Evolutionary conservation across 1,140 invertebrate genomes (phyloP), one percentile per base, ranked within the genome.

Genomic region (Propsilocerus akamusi): DNA sequence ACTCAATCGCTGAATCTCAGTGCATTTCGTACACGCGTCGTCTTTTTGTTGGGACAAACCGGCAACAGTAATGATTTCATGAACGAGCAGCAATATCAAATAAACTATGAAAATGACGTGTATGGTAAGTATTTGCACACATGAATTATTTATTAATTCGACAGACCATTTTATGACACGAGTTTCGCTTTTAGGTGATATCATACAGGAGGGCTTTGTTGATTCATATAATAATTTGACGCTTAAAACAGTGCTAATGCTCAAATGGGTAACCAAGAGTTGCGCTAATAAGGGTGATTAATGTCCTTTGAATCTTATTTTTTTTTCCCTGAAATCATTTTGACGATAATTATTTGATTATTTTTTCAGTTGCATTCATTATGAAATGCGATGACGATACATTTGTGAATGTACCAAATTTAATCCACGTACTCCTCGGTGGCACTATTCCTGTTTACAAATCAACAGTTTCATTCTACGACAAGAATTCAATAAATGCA

Each of bases 171-270:
- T 80, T 24, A 63, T 64, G 3, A 70, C 73, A 26, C 81, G 83
- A 58, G 74, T 67, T 41, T 62, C 73, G 3, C 65, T 67, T 24
- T 78, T 79, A 56, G 75, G 79, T 24, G 91, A 97, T 64, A 78
- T 97, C n/a, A 81, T 97, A 30, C 85, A 93, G 67, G 88, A 91
- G 63, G 77, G 78, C 49, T 95, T 93, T 61, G 59, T 83, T 10
- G 92, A 97, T 64, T 80, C 82, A 1, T 96, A 96, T 64, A 86
- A 89, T 61, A 96, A 97, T 74, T 69, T 96, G 47, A 95, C 90
- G 0, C 63, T 94, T 6, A 96, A 96, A 62, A 85, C 83, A 14
- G 75, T 88, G 12, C 80, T 88, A 75, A 73, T 89, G 64, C 65
- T 93, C 34, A 90, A 91, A 62, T 86, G 86, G 78, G 75, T 84